Base-by-base conservation (phyloP, 2,888 invertebrate species). In the Venustoraphidia nigricollis region DNA sequence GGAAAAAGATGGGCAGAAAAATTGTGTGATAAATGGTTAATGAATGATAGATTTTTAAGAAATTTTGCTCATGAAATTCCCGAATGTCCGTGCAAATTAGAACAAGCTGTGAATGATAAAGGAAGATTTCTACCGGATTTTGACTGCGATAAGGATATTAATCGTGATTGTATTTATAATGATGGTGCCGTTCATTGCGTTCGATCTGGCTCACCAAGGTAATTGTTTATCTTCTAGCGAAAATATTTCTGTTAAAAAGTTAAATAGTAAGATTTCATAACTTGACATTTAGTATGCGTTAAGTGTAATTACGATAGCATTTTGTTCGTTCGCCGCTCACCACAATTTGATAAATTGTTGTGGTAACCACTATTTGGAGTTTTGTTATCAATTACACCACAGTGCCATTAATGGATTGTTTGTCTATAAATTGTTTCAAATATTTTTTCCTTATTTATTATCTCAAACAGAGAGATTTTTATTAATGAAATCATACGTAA, bases 111-210 rank as follows among this genome's bases (percentile, higher is more conserved):
- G 3, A 72, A 83, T 46, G 97, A 98, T 64, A 89, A 91, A 65
- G 97, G 97, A 6, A 76, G 94, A 13, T 97, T 79, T 64, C 76
- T 92, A 66, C 92, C 96, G 0, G 92, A 95, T 62, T 78, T 80
- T 54, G 82, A 83, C 55, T 95, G 95, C 62, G 94, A 95, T 65
- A 87, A 83, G 61, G 92, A 93, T 62, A 83, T 89, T 2, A 93
- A 93, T 66, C 84, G 86, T 0, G 81, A 81, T 36, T 94, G 94
- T 61, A 78, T 81, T 62, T 89, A 88, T 59, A 92, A 96, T 63
- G 80, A 81, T 63, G 90, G 89, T 36, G 91, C 93, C 40, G 72
- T 85, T 35, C 96, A 96, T 65, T 98, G 97, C 62, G 92, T 96
- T 34, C 80, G 85, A 60, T 89, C 89, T 54, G 91, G 90, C 45